phyloP scores from a whole-genome alignment of 1,140 invertebrate genomes.

The Procambarus virginalis region DNA sequence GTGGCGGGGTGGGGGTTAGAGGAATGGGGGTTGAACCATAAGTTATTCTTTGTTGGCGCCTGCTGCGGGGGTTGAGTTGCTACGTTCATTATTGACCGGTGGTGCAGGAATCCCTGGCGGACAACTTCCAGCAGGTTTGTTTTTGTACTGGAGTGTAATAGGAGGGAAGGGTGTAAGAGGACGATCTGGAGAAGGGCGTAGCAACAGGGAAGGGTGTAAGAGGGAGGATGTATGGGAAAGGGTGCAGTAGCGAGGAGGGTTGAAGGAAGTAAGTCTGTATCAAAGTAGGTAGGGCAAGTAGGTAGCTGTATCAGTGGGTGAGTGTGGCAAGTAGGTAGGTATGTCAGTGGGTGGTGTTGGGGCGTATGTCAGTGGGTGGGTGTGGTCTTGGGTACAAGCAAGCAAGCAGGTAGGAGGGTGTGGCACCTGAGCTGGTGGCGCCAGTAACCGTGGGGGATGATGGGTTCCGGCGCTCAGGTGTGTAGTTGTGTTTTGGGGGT shows the following conservation, averaged over 20 bases:
- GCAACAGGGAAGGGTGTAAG: too few relatives aligned
- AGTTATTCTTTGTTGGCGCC: not conserved
- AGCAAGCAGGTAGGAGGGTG: not conserved
- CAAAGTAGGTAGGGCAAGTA: too few relatives aligned
- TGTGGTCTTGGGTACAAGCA: not conserved
- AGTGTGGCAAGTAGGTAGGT: too few relatives aligned
- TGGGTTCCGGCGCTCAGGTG: slow-evolving; percentile 2
- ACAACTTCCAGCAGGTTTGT: too few relatives aligned
- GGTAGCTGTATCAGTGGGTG: not conserved
- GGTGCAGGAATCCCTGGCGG: not conserved
- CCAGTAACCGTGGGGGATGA: not conserved
- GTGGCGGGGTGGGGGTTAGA: not conserved
- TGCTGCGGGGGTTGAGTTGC: not conserved
- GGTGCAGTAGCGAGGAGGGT: too few relatives aligned
- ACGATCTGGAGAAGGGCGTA: too few relatives aligned
- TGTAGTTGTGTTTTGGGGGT: not conserved
- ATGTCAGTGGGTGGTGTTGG: too few relatives aligned
- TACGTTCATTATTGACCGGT: not conserved
- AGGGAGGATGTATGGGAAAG: too few relatives aligned
- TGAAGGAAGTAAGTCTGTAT: too few relatives aligned
- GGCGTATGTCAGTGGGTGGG: too few relatives aligned
- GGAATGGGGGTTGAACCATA: not conserved
- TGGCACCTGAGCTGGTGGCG: not conserved
- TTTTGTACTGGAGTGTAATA: too few relatives aligned
- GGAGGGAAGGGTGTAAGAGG: too few relatives aligned